Evolutionary conservation across 2,888 invertebrate species (phyloP), one percentile per base, ranked within the genome.

Genomic region (Lithophane socia): DNA sequence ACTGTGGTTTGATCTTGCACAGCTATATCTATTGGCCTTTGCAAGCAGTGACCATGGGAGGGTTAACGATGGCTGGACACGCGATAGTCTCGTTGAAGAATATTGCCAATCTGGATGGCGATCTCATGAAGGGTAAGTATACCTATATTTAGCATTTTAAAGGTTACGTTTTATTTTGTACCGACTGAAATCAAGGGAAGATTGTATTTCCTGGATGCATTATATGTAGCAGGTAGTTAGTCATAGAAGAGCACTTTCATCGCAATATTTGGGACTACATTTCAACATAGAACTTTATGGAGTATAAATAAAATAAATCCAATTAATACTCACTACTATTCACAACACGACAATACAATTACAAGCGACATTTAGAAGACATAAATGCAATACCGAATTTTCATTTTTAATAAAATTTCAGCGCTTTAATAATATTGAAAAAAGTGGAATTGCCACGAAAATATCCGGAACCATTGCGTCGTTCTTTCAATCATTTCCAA

Each of bases 51-150:
- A 85, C 87, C 87, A 83, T 73, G 88, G 74, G 81, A 76, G 69
- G 81, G 78, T 85, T 88, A 86, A 89, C 79, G 81, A 74, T 42
- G 64, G 44, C 44, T 61, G 63, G 65, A 60, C 89, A 89, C 86
- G 89, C 89, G 65, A 89, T 79, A 80, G 54, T 80, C 82, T 83
- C 88, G 73, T 89, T 83, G 84, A 73, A 84, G 80, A 84, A 75
- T 74, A 84, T 83, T 84, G 82, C 82, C 70, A 84, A 87, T 81
- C 81, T 80, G 24, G 65, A 67, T 54, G 69, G 24, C 66, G 68
- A 58, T 52, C 65, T 69, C 42, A 60, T 61, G 75, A 72, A 73
- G 84, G 79, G 64, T 73, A 71, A 69, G n/a, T 68, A 16, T 37
- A 29, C 63, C 58, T 78, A 74, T 54, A 64, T 52, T 79, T 58